Base-by-base conservation (phyloP, 2,888 invertebrate genomes). In the Eristalis intricaria region DNA sequence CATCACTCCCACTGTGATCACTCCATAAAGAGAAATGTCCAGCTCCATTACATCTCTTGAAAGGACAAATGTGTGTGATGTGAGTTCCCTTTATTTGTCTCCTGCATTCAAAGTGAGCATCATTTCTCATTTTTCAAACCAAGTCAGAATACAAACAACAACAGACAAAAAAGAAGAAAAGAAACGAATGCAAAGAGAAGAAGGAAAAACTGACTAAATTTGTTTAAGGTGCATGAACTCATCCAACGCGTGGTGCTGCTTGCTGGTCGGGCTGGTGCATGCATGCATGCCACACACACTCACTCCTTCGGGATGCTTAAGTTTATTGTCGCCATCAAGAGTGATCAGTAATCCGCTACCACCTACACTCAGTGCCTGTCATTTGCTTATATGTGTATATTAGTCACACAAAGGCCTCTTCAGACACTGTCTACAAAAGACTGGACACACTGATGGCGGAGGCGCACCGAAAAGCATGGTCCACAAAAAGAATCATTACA, bases 301-400 rank as follows among this genome's bases (percentile, higher is more conserved):
- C 68, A 50, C 65, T 65, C 61, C 69, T 77, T 80, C 32, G 84
- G 79, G 87, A 84, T 80, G 87, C 79, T 84, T 84, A 87, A 87
- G 87, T 84, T 87, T 87, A 87, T 84, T 84, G 87, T 87, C 87
- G 73, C 84, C 84, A 87, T 84, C 87, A 80, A 76, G 82, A 80
- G 74, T 81, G 89, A 84, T 84, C 76, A 88, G 76, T 89, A 70
- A 86, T 76, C 83, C 89, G 90, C 90, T 87, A 83, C 89, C 89
- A 90, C 91, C 91, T 90, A 89, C 92, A 91, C 92, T 91, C 90
- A 91, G 90, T 91, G 90, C 91, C 19, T 92, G 92, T 92, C 92
- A 92, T 91, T 92, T 92, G 90, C 91, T 92, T 91, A 91, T 92
- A 92, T 91, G 91, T 92, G 91, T 92, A 92, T 92, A 92, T 92